These are phyloP conservation scores for Chrysocyon brachyurus DNA, from an alignment of 2,797 vertebrate species.

Conservation along the genomic window DNA sequence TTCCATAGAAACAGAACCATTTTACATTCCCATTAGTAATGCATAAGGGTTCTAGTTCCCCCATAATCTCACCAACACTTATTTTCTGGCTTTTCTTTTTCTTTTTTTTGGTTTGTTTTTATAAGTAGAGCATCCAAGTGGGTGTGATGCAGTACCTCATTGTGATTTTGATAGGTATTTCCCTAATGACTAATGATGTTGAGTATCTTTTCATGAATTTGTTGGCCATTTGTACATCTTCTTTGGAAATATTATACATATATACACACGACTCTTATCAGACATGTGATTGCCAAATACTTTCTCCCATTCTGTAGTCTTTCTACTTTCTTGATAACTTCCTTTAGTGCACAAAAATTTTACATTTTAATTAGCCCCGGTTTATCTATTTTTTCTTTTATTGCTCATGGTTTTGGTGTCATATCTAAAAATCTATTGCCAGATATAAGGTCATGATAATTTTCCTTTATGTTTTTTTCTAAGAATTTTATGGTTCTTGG, in stretches of 20 bases:
- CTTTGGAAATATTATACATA: neutral
- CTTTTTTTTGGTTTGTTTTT: neutral
- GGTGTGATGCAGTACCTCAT: neutral
- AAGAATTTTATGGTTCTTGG: neutral
- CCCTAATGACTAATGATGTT: neutral
- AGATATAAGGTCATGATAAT: neutral
- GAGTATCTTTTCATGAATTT: neutral
- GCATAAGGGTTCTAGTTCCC: neutral
- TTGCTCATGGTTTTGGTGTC: neutral
- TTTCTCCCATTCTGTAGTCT: neutral
- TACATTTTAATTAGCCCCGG: neutral
- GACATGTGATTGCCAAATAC: neutral
- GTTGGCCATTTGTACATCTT: neutral
- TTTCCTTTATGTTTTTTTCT: neutral
- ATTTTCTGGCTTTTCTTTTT: neutral
- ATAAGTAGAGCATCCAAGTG: neutral
- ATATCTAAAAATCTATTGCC: neutral
- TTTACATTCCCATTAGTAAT: neutral
- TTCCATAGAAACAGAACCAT: neutral
- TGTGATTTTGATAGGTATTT: conserved; percentile 3
- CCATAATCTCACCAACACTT: neutral
- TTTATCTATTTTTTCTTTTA: neutral
- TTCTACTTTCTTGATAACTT: neutral
- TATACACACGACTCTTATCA: neutral
- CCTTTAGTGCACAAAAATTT: neutral